Conservation (phyloP, 2,113 vertebrate genomes). For the Prionailurus viverrinus region DNA sequence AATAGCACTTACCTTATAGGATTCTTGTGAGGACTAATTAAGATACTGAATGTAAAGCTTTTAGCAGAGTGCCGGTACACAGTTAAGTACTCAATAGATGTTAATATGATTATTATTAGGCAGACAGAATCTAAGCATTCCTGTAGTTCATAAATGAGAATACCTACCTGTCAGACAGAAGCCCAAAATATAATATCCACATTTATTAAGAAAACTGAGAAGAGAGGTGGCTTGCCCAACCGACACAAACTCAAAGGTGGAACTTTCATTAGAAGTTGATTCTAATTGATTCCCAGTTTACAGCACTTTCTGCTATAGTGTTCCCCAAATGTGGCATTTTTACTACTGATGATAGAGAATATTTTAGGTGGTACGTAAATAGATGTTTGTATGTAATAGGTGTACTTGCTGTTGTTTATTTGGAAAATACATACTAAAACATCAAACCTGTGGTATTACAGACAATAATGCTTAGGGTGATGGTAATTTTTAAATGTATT, state of each 20-base stretch:
- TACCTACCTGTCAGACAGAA: not conserved
- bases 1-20: conserved; percentile 33
- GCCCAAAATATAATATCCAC: not conserved
- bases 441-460: not conserved
- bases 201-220: conserved; percentile 25
- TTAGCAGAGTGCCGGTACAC: conserved; percentile 20
- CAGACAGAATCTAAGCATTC: conserved; percentile 28
- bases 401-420: not conserved
- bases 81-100: not conserved
- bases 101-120: not conserved
- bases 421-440: conserved; percentile 14
- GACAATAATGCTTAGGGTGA: not conserved
- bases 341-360: not conserved
- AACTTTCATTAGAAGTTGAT: not conserved
- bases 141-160: conserved; percentile 16
- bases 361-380: not conserved
- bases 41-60: conserved; percentile 33
- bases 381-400: conserved; percentile 7
- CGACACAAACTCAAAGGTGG: not conserved
- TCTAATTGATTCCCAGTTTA: not conserved
- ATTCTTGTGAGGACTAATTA: conserved; percentile 7
- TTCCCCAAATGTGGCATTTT: conserved; percentile 35
- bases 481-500: conserved; percentile 46
- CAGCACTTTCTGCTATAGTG: not conserved
- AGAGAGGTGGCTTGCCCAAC: not conserved